Conservation (phyloP, 2,888 invertebrate genomes). For the Tetragonula carbonaria region DNA sequence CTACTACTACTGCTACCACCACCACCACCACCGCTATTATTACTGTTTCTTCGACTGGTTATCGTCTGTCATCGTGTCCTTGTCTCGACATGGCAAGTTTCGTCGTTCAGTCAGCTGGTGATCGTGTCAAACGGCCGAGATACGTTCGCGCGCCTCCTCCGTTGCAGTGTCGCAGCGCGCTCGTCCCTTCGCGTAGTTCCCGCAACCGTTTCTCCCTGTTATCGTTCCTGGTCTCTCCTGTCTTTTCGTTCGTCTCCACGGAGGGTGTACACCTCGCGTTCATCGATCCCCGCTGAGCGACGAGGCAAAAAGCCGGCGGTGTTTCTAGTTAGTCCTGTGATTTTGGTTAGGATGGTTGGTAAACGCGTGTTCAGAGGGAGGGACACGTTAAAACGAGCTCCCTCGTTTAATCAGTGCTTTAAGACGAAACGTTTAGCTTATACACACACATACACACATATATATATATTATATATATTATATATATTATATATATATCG, state of each 20-base stretch:
- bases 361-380: slow-evolving; percentile 81
- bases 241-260: slow-evolving; percentile 54
- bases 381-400: slow-evolving; percentile 83
- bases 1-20: background rate
- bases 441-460: slow-evolving; percentile 60
- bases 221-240: slow-evolving; percentile 40
- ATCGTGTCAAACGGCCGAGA: slow-evolving; percentile 6
- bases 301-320: slow-evolving; percentile 76
- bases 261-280: slow-evolving; percentile 55
- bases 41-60: slow-evolving; percentile 4
- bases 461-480: slow-evolving; percentile 65
- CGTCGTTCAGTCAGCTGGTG: background rate
- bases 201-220: slow-evolving; percentile 25
- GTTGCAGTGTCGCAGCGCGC: background rate
- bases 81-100: slow-evolving; percentile 18
- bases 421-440: slow-evolving; percentile 83
- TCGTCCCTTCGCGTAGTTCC: background rate
- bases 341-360: slow-evolving; percentile 82
- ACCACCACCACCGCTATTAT: too few species aligned
- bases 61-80: slow-evolving; percentile 26
- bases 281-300: slow-evolving; percentile 63
- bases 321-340: slow-evolving; percentile 84
- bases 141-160: slow-evolving; percentile 17
- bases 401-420: slow-evolving; percentile 84
- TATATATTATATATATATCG: slow-evolving; percentile 73